A percentile compares a stretch with the other conserved stretches of the same genome.
phyloP scores from a whole-genome alignment of 2,113 vertebrate species.

The Anarhynchus alexandrinus region DNA sequence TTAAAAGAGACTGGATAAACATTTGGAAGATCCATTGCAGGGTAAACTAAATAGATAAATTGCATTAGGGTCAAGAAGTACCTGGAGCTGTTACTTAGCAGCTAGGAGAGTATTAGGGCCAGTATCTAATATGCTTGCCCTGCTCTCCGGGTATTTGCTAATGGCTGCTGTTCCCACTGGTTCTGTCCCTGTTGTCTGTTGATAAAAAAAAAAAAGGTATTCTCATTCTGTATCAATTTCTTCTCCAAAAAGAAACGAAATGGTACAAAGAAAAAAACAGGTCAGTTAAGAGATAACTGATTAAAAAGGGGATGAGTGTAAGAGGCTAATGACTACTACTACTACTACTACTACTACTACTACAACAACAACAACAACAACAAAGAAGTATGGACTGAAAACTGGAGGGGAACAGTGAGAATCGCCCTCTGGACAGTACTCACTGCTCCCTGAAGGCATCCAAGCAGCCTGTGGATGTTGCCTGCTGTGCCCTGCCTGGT shows the following conservation, averaged over 20 bases:
- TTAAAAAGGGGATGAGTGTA: neutral
- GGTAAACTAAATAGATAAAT: neutral
- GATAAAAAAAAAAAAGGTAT: neutral
- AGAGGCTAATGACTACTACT: neutral
- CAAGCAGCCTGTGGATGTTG: neutral
- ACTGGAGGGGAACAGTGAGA: neutral
- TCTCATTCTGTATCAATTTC: neutral
- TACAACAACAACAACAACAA: no score
- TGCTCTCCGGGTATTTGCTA: neutral
- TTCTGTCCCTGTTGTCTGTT: neutral
- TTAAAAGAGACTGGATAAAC: neutral
- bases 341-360: no score
- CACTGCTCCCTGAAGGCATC: neutral
- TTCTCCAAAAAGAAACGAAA: neutral
- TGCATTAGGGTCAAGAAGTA: neutral
- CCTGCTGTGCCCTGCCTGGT: neutral
- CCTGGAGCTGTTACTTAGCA: neutral
- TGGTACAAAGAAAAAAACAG: accelerated
- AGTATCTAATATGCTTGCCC: neutral
- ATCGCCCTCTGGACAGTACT: neutral
- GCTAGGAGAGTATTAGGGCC: neutral
- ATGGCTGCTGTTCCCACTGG: neutral
- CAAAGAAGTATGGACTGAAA: neutral
- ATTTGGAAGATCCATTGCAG: neutral
- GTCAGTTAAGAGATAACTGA: neutral